Percentiles rank a stretch among this genome's conserved stretches.
phyloP scores from a whole-genome alignment of 2,888 invertebrate species.

The Phengaris arion region DNA sequence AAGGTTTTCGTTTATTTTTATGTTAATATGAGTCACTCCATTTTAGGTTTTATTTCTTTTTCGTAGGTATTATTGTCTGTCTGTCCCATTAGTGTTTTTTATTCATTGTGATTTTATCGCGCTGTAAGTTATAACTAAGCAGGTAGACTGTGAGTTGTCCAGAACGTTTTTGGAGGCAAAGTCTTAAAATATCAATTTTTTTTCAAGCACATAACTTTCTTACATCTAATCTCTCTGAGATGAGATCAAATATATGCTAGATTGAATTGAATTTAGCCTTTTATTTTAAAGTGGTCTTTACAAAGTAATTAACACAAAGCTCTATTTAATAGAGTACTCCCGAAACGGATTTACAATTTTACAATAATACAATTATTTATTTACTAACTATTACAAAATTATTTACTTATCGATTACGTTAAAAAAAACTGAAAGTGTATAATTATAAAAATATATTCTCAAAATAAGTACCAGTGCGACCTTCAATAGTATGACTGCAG shows the following conservation, averaged over 20 bases:
- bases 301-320: not conserved
- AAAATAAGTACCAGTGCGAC: too few relatives aligned
- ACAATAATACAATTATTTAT: too few relatives aligned
- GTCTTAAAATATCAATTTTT: not conserved
- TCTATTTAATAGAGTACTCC: not conserved
- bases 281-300: not conserved
- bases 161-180: not conserved
- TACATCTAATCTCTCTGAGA: not conserved
- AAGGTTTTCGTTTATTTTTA: not conserved
- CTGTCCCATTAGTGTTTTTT: not conserved
- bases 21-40: not conserved
- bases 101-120: slow-evolving; percentile 12
- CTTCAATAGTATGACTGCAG: too few relatives aligned
- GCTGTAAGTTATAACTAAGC: not conserved
- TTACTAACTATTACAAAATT: too few relatives aligned
- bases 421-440: too few relatives aligned
- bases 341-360: not conserved
- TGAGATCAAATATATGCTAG: not conserved
- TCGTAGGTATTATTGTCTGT: not conserved
- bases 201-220: not conserved
- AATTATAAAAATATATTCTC: too few relatives aligned
- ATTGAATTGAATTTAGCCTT: too few relatives aligned
- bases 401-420: too few relatives aligned
- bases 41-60: not conserved
- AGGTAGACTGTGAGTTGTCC: not conserved